Conservation (phyloP, 92 coral and sea anemone species). For the Hydrozoanthus gracilis region DNA sequence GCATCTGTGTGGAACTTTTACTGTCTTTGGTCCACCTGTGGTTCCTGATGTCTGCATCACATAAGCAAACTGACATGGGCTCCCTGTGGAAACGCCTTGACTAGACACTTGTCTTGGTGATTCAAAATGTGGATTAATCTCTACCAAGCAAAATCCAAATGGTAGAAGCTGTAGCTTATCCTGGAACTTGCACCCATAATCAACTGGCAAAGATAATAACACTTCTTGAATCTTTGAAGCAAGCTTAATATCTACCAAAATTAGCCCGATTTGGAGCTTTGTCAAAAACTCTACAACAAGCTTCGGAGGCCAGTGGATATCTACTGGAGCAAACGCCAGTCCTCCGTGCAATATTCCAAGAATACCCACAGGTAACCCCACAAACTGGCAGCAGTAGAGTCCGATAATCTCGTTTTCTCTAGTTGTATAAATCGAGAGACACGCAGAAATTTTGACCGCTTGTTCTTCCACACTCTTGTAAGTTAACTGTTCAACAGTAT, state of each 20-base stretch:
- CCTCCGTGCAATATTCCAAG: constrained; percentile 74
- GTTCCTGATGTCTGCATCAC: constrained; percentile 98
- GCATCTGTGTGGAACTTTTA: constrained; percentile 88
- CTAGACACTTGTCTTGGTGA: not conserved
- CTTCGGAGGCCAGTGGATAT: constrained; percentile 65
- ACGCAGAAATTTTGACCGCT: constrained; percentile 60
- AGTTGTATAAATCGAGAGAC: constrained; percentile 27
- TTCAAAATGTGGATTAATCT: constrained; percentile 12
- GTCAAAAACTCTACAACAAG: constrained; percentile 61
- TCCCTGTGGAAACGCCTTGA: not conserved
- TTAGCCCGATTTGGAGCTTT: constrained; percentile 41
- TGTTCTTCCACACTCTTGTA: constrained; percentile 65
- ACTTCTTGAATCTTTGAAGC: not conserved
- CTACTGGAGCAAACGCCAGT: constrained; percentile 87
- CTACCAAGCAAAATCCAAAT: constrained; percentile 25
- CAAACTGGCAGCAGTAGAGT: constrained; percentile 67
- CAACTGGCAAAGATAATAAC: not conserved
- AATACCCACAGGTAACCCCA: constrained; percentile 66
- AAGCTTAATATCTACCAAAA: constrained; percentile 60
- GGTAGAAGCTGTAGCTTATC: constrained; percentile 1
- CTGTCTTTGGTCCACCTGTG: constrained; percentile 90
- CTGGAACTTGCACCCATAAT: not conserved
- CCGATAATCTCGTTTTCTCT: constrained; percentile 60
- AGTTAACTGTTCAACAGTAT: constrained; percentile 53
- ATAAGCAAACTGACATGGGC: constrained; percentile 65